Evolutionary conservation across 2,113 vertebrate species (phyloP), one percentile per base, ranked within the genome.

Genomic region (Cryptotis parvus): DNA sequence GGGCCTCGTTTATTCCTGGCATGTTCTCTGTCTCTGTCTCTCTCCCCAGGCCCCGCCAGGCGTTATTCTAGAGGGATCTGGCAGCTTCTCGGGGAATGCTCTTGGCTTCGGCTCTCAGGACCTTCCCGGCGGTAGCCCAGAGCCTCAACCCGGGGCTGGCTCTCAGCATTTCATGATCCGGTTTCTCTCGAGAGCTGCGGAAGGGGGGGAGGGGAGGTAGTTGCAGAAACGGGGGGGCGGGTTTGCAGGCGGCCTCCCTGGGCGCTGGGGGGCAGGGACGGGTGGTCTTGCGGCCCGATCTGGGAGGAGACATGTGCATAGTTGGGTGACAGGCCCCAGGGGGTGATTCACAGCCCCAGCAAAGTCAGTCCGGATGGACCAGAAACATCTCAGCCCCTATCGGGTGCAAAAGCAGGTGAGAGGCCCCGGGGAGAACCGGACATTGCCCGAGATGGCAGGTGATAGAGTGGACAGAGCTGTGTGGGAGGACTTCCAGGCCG

Each of bases 171-270:
- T 82, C 6, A 6, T 61, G 68, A 41, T 70, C 22, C 3, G 55
- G 41, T 72, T 84, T 84, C 87, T 82, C 58, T 77, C 52, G 58
- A 73, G 89, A 55, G 88, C 45, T 78, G 43, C 82, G 18, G 22
- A 58, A 45, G 61, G 35, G 63, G 22, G 33, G 61, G 2, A 5
- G 10, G 3, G 15, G 2, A 14, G 14, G 49, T 69, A 16, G 37
- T 7, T 49, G 5, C 45, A 49, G 45, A 49, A 49, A 49, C 5
- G 9, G 10, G 9, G 45, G 61, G 70, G 66, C 27, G 63, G 55
- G 49, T 93, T 75, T 72, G 73, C 61, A 33, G 0, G 18, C 41
- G 61, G 74, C 49, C 39, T 79, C 31, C n/a, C 45, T 39, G 35
- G 45, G 65, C 70, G 41, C 45, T 14, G 45, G 45, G 45, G 45